Evolutionary conservation across 2,888 invertebrate species (phyloP).

Genomic region (Oeneis ivallda): DNA sequence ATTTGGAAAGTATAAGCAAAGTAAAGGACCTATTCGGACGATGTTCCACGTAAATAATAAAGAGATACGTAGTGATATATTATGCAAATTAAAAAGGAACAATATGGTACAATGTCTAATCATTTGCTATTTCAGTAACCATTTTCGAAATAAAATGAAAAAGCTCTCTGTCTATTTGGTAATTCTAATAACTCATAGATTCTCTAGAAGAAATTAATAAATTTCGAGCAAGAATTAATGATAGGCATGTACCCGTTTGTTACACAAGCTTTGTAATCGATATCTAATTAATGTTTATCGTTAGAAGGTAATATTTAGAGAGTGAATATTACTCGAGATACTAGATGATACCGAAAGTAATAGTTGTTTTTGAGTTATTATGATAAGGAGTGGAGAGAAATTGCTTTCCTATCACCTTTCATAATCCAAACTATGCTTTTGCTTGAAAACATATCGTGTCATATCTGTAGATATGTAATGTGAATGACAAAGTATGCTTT

Average conservation of each 20-base stretch:
- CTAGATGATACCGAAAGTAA: neutral
- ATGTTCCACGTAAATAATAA: neutral
- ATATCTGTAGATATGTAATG: constrained; percentile 32
- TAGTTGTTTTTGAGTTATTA: neutral
- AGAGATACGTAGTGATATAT: neutral
- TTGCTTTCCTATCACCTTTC: constrained; percentile 13
- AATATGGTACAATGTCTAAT: neutral
- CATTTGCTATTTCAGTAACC: neutral
- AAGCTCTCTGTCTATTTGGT: neutral
- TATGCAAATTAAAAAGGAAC: neutral
- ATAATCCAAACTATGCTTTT: constrained; percentile 1
- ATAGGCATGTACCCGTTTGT: neutral
- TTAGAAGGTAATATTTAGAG: constrained; percentile 9
- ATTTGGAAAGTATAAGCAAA: neutral
- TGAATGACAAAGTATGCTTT: constrained; percentile 11
- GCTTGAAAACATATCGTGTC: constrained; percentile 35
- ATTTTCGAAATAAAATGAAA: neutral
- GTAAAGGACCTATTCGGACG: neutral
- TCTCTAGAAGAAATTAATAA: neutral
- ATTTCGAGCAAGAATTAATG: neutral
- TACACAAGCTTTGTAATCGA: neutral
- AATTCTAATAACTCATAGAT: no score
- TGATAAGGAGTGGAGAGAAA: neutral
- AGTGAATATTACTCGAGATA: neutral
- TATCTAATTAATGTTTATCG: neutral